Percentiles rank a stretch among this genome's conserved stretches.
Conservation (phyloP, 1,140 invertebrate genomes). For the Cepaea nemoralis region DNA sequence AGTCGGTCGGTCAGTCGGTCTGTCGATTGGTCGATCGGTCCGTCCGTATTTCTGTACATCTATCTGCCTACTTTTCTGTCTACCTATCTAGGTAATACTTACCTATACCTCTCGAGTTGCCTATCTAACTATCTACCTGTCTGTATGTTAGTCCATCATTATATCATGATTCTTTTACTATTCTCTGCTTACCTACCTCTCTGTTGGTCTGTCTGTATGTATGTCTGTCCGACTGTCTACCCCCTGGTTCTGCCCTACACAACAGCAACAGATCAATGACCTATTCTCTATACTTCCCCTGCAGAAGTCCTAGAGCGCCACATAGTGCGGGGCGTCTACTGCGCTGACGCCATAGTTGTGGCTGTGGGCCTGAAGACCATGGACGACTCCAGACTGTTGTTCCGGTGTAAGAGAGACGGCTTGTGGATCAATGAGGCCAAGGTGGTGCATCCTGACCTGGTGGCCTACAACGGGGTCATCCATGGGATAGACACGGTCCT, state of each 20-base stretch:
- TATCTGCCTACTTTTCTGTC: neutral
- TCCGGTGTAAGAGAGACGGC: slow-evolving; percentile 53
- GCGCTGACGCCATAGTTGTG: slow-evolving; percentile 56
- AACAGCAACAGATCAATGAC: neutral
- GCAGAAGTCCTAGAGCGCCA: slow-evolving; percentile 56
- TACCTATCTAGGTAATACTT: too few species aligned
- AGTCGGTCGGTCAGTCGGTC: too few species aligned
- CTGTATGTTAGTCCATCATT: neutral
- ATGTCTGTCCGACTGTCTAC: neutral
- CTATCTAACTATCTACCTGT: slow-evolving; percentile 6
- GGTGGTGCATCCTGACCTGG: slow-evolving; percentile 61
- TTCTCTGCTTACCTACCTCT: neutral
- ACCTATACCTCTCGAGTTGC: neutral
- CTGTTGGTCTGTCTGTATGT: neutral
- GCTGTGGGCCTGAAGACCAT: slow-evolving; percentile 50
- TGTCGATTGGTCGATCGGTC: too few species aligned
- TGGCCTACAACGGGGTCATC: slow-evolving; percentile 69
- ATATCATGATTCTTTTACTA: neutral
- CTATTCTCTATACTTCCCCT: neutral
- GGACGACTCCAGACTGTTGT: slow-evolving; percentile 50
- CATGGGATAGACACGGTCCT: slow-evolving; percentile 74
- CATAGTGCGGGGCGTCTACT: slow-evolving; percentile 54
- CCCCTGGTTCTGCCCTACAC: too few species aligned
- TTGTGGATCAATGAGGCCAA: slow-evolving; percentile 52
- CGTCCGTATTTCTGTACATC: neutral